phyloP scores from a whole-genome alignment of 2,113 vertebrate genomes.

The Hypomesus transpacificus region DNA sequence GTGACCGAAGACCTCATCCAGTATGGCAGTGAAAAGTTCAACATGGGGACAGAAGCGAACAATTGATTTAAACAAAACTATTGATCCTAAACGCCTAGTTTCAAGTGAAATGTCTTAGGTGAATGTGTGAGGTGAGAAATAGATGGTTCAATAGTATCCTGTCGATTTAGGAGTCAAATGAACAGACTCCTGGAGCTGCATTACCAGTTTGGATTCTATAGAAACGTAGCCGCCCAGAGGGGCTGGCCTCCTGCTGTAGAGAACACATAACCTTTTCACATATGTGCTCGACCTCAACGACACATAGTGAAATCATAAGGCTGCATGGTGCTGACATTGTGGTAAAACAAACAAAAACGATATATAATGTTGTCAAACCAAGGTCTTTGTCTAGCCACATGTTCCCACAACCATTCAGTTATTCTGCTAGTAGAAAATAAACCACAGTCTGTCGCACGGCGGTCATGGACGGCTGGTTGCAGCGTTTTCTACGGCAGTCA shows the following conservation, averaged over 20 bases:
- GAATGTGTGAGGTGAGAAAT: not conserved
- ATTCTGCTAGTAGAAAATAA: conserved; percentile 16
- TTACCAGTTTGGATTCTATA: not conserved
- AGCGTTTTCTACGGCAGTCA: too few species aligned
- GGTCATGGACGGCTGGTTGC: too few species aligned
- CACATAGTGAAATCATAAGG: conserved; percentile 64
- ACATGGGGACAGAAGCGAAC: not conserved
- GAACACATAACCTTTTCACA: conserved; percentile 66
- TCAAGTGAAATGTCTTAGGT: not conserved
- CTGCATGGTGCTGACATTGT: conserved; percentile 30
- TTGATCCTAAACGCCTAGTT: not conserved
- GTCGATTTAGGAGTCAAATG: not conserved
- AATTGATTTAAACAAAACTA: not conserved
- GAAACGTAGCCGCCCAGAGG: conserved; percentile 16
- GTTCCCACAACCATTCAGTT: conserved; percentile 43
- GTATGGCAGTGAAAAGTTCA: not conserved
- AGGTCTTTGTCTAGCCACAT: conserved; percentile 29
- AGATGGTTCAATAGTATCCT: not conserved
- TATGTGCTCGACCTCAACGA: conserved; percentile 60
- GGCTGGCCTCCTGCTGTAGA: conserved; percentile 49
- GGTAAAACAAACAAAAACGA: conserved; percentile 51
- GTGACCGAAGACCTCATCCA: not conserved
- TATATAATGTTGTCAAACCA: conserved; percentile 55
- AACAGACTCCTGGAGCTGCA: too few species aligned
- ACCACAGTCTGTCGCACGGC: conserved; percentile 1